Base-by-base conservation (phyloP, 1,140 invertebrate species). In the Armadillidium nasatum region DNA sequence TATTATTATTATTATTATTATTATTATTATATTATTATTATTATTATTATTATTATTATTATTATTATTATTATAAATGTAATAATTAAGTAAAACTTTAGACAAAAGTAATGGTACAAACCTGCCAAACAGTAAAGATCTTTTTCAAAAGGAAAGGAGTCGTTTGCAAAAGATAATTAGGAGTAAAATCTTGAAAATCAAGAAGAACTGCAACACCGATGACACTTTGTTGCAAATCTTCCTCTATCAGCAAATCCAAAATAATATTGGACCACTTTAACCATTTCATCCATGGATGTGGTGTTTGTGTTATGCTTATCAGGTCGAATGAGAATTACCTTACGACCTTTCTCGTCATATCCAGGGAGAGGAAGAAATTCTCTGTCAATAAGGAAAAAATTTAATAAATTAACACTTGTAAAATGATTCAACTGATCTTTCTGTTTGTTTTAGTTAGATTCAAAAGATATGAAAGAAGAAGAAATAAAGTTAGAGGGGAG, bases 231-330 rank as follows among this genome's bases (percentile, higher is more conserved):
- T 83, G 83, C 44, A 86, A 83, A 44, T 88, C 85, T 73, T 88
- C 84, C 10, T 85, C 80, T 2, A 86, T 82, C 10, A 86, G 83
- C 10, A 89, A 68, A 75, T 91, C 89, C 43, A 89, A 46, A 22
- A 45, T 13, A 7, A 13, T 9, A 15, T n/a, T 50, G 71, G 13
- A n/a, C 4, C 6, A 22, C 44, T 19, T 73, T 73, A 44, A 46
- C 23, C 4, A 44, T 46, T 2, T 73, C 23, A 22, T 73, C 71
- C 43, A 73, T 45, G 33, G 71, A 44, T 7, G 33, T 73, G 10
- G 33, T 73, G n/a, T 46, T 44, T 4, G 71, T 4, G 44, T 73
- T 72, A 45, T 72, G 71, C 0, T 44, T 69, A 11, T 68, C 76
- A 21, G 74, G 45, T 0, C 79, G 79, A 50, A 50, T 66, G 10